Conservation (phyloP, 2,888 invertebrate species). For the Melanchra persicariae region DNA sequence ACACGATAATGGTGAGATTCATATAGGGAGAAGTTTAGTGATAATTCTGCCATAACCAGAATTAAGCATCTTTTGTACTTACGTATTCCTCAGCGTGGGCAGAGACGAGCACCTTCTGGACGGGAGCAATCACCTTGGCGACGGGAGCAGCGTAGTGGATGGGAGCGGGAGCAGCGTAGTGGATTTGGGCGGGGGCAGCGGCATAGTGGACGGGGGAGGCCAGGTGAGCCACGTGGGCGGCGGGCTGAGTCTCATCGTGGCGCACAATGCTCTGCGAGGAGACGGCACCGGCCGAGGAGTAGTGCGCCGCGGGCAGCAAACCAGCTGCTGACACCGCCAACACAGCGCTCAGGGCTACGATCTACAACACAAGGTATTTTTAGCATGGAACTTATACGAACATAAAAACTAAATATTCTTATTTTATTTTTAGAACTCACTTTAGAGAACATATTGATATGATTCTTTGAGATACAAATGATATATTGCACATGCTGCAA, state of each 20-base stretch:
- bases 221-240: constrained; percentile 65
- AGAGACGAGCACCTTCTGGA: constrained; percentile 69
- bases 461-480: constrained; percentile 76
- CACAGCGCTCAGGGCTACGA: constrained; percentile 78
- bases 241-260: constrained; percentile 75
- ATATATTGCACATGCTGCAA: constrained; percentile 71
- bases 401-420: neutral
- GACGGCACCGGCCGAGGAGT: constrained; percentile 81
- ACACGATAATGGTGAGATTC: constrained; percentile 1
- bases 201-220: constrained; percentile 64
- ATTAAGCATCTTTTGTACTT: constrained; percentile 53
- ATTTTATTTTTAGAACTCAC: constrained; percentile 72
- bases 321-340: constrained; percentile 83
- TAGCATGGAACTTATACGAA: neutral
- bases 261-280: constrained; percentile 86
- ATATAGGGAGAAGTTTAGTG: neutral
- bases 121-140: constrained; percentile 71
- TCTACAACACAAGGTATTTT: constrained; percentile 66
- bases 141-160: constrained; percentile 71
- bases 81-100: constrained; percentile 78
- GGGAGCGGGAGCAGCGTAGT: constrained; percentile 71
- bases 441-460: constrained; percentile 84
- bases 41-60: too few species aligned
- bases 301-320: constrained; percentile 81
- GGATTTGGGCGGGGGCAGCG: constrained; percentile 50